Conservation (phyloP, 2,888 invertebrate genomes). For the Patella ulyssiponensis region DNA sequence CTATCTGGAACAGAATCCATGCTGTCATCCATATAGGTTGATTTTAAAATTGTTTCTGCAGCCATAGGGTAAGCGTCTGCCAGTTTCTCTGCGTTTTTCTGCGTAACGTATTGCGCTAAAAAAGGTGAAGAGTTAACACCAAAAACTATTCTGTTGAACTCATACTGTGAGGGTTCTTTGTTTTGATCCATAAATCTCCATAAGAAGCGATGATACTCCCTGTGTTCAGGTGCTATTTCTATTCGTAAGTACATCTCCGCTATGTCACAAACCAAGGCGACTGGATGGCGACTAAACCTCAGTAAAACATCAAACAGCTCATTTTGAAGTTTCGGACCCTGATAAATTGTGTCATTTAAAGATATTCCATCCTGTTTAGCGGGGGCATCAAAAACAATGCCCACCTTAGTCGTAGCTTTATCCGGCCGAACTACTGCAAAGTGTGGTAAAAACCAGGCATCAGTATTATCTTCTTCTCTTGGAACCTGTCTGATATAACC, state of each 20-base stretch:
- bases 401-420: not conserved
- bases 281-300: not conserved
- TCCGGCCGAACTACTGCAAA: not conserved
- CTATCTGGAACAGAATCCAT: too few relatives aligned
- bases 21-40: too few relatives aligned
- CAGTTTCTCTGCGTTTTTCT: too few relatives aligned
- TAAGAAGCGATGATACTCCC: not conserved
- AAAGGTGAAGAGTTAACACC: not conserved
- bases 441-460: not conserved
- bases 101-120: not conserved
- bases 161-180: not conserved
- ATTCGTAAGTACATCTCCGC: not conserved
- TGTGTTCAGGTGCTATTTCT: not conserved
- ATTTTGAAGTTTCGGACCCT: constrained; percentile 1
- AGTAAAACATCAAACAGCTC: not conserved
- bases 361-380: not conserved
- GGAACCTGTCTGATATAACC: not conserved
- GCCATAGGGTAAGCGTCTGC: not conserved
- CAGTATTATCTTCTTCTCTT: not conserved
- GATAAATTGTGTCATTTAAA: not conserved
- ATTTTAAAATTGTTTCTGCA: not conserved
- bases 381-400: not conserved
- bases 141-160: not conserved
- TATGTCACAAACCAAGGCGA: not conserved
- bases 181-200: not conserved